These are phyloP conservation scores for Phaedon cochleariae DNA, from an alignment of 2,888 invertebrate genomes.

Conservation along the genomic window DNA sequence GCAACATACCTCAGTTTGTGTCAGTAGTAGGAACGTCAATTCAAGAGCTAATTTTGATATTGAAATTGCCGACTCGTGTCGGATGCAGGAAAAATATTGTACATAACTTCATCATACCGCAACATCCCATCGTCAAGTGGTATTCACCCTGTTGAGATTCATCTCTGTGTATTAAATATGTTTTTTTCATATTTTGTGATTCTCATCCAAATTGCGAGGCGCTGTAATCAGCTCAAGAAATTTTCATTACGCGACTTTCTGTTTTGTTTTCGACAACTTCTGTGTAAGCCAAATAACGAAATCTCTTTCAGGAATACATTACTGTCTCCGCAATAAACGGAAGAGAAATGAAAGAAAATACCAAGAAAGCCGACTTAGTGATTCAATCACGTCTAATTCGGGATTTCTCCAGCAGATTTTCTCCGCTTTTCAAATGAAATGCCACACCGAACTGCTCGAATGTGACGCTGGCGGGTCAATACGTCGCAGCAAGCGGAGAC, in stretches of 20 bases:
- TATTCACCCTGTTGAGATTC: too few species aligned
- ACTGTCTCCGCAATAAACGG: constrained; percentile 30
- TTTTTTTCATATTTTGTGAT: neutral
- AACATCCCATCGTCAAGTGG: too few species aligned
- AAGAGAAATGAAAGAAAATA: constrained; percentile 36
- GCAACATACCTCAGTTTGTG: too few species aligned
- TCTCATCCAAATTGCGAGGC: neutral
- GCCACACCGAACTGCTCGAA: constrained; percentile 43
- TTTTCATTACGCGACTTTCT: neutral
- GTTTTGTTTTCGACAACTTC: neutral
- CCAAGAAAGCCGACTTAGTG: constrained; percentile 36
- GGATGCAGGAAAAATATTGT: too few species aligned
- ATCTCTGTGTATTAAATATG: too few species aligned
- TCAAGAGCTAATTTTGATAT: too few species aligned
- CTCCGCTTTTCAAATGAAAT: constrained; percentile 39
- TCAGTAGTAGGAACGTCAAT: too few species aligned
- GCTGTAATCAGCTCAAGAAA: neutral
- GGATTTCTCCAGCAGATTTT: constrained; percentile 36
- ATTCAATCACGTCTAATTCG: constrained; percentile 40
- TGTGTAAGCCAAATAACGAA: constrained; percentile 5
- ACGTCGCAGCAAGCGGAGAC: constrained; percentile 13
- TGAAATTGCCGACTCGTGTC: too few species aligned
- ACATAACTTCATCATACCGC: too few species aligned
- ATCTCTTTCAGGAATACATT: constrained; percentile 14
- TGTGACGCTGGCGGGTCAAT: constrained; percentile 23